A percentile compares a stretch with the other conserved stretches of the same genome.
Evolutionary conservation across 2,797 vertebrate species (phyloP).

Genomic region (Cottoperca gobio): DNA sequence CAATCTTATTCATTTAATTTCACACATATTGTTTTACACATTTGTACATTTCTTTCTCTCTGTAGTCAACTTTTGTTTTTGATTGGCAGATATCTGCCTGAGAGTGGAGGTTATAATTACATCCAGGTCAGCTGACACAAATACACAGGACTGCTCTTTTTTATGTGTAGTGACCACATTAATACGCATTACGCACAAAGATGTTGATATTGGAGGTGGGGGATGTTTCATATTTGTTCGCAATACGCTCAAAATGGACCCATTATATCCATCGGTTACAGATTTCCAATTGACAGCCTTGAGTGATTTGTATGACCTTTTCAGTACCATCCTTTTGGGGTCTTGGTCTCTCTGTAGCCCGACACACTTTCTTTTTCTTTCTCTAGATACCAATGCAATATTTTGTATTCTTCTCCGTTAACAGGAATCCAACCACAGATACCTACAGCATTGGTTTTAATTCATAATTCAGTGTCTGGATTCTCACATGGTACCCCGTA

Average conservation of each 20-base stretch:
- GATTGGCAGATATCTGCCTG: constrained; percentile 19
- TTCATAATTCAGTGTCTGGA: too few species aligned
- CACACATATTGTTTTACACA: background rate
- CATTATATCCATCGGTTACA: constrained; percentile 30
- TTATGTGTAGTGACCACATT: constrained; percentile 42
- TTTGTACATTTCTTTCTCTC: background rate
- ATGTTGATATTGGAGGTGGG: constrained; percentile 29
- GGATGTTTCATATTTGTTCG: constrained; percentile 36
- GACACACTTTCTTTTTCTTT: background rate
- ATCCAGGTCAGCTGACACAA: constrained; percentile 74
- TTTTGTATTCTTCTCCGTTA: background rate
- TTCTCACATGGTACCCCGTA: background rate
- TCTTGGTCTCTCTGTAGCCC: background rate
- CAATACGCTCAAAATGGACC: constrained; percentile 27
- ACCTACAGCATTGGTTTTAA: background rate
- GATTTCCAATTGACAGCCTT: constrained; percentile 25
- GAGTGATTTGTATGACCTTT: background rate
- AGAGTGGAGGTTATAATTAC: constrained; percentile 50
- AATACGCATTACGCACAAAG: constrained; percentile 42
- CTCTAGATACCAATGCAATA: background rate
- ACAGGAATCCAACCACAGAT: background rate
- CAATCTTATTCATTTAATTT: background rate
- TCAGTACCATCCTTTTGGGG: constrained; percentile 12
- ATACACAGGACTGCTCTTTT: constrained; percentile 62
- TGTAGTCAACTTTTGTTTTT: constrained; percentile 20